These are phyloP conservation scores for Dromas ardeola DNA, from an alignment of 2,113 vertebrate genomes.

Conservation along the genomic window DNA sequence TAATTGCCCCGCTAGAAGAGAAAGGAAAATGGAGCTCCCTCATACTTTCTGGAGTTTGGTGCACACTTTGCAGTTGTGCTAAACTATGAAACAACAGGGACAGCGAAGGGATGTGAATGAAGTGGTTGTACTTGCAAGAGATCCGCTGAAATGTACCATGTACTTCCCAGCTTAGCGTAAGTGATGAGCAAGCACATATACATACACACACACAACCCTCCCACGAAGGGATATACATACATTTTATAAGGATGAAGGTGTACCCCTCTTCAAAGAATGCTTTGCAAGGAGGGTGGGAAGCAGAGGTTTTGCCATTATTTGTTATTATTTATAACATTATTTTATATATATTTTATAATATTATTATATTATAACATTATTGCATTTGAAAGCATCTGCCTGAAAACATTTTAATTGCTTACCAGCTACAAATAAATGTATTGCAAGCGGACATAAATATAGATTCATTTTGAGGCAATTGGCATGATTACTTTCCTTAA, in stretches of 20 bases:
- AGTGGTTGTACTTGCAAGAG: neutral
- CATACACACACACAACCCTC: neutral
- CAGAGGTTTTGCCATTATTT: neutral
- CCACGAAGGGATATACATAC: neutral
- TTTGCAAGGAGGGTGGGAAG: neutral
- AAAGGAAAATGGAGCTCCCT: neutral
- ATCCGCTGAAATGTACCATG: neutral
- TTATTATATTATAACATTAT: too few species aligned
- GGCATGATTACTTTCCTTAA: neutral
- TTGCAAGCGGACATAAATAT: neutral
- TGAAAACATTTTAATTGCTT: conserved; percentile 10
- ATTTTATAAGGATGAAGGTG: neutral
- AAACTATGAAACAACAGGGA: neutral
- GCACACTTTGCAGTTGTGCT: neutral
- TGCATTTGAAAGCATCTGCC: neutral
- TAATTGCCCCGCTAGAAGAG: neutral
- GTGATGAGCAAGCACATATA: neutral
- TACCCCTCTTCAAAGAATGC: neutral
- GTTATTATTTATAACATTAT: too few species aligned
- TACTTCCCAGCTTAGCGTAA: neutral
- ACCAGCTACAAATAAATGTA: neutral
- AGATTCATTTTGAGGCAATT: neutral
- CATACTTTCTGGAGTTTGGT: neutral
- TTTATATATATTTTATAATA: too few species aligned
- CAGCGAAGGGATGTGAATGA: neutral